Evolutionary conservation across 2,797 vertebrate genomes (phyloP).

Genomic region (Aplochiton taeniatus): DNA sequence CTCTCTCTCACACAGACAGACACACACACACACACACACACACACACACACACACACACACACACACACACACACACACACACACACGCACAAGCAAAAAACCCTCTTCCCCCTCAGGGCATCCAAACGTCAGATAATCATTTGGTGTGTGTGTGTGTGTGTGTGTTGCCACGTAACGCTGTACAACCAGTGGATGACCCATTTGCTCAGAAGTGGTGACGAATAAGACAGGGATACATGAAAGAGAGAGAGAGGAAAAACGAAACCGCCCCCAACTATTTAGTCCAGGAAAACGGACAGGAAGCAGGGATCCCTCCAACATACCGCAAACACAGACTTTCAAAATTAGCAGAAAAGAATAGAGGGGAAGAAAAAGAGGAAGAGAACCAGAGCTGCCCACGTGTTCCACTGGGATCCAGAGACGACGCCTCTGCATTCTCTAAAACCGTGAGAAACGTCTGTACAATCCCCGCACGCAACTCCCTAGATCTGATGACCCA

Average conservation of each 20-base stretch:
- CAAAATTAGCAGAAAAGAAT: slow-evolving; percentile 2
- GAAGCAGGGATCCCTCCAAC: slow-evolving; percentile 21
- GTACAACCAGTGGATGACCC: not conserved
- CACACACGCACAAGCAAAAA: not conserved
- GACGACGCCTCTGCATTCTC: slow-evolving; percentile 67
- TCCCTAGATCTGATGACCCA: slow-evolving; percentile 15
- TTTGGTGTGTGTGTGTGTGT: slow-evolving; percentile 4
- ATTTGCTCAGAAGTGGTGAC: slow-evolving; percentile 21
- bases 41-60: not conserved
- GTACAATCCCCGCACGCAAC: slow-evolving; percentile 2
- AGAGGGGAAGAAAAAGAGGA: not conserved
- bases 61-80: not conserved
- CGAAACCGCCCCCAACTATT: slow-evolving; percentile 22
- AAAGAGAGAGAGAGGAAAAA: not conserved
- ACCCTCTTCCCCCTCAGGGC: not conserved
- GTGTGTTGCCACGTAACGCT: too few relatives aligned
- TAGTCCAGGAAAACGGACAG: slow-evolving; percentile 43
- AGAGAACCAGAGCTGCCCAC: slow-evolving; percentile 41
- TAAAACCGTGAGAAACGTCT: slow-evolving; percentile 65
- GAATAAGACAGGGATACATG: slow-evolving; percentile 18
- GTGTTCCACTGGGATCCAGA: slow-evolving; percentile 61
- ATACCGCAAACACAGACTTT: slow-evolving; percentile 41
- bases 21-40: too few relatives aligned
- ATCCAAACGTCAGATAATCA: not conserved
- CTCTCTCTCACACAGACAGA: not conserved